Conservation (phyloP, 2,888 invertebrate genomes). For the Lymantria monacha region DNA sequence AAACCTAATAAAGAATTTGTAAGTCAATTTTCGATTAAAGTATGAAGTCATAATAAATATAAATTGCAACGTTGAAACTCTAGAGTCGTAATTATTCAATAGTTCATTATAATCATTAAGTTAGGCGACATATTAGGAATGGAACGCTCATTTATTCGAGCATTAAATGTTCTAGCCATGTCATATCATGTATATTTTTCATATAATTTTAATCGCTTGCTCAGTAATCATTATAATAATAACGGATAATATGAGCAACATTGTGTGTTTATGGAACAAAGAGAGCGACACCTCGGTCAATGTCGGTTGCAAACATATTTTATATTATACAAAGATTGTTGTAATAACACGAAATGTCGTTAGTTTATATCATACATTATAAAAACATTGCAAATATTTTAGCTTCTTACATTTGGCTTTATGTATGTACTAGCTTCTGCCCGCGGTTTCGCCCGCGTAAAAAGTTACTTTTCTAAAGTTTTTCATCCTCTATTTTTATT, state of each 20-base stretch:
- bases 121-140: slow-evolving; percentile 17
- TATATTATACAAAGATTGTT: slow-evolving; percentile 12
- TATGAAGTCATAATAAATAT: slow-evolving; percentile 5
- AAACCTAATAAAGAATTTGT: not conserved
- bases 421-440: no score
- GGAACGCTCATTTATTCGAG: slow-evolving; percentile 25
- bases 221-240: slow-evolving; percentile 44
- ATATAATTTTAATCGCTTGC: slow-evolving; percentile 33
- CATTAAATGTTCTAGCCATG: slow-evolving; percentile 28
- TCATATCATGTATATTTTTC: slow-evolving; percentile 25
- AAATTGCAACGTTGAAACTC: slow-evolving; percentile 1
- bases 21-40: not conserved
- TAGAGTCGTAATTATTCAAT: slow-evolving; percentile 11
- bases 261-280: slow-evolving; percentile 38
- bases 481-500: no score
- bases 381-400: slow-evolving; percentile 23
- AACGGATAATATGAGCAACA: slow-evolving; percentile 40
- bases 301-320: not conserved
- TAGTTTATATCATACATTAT: slow-evolving; percentile 29
- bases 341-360: slow-evolving; percentile 32
- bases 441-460: no score
- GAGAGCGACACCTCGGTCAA: slow-evolving; percentile 31
- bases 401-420: not conserved
- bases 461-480: no score
- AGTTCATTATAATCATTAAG: slow-evolving; percentile 18